Conservation (phyloP, 2,797 vertebrate species). For the Poeciliopsis presidionis region DNA sequence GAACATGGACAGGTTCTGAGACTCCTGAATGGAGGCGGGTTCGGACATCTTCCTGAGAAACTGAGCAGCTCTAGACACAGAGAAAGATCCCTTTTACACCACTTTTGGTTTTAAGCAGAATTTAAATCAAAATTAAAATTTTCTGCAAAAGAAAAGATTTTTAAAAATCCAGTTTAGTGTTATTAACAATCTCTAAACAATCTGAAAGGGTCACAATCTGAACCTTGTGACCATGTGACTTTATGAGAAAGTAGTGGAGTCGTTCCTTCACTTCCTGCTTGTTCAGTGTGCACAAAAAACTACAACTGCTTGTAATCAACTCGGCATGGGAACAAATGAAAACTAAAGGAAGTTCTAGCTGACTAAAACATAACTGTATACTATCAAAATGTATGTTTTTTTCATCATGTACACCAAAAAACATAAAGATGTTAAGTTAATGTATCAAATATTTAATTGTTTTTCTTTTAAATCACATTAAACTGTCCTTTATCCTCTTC, state of each 20-base stretch:
- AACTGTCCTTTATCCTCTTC: not conserved
- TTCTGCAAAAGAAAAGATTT: not conserved
- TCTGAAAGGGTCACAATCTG: not conserved
- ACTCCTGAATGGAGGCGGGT: slow-evolving; percentile 97
- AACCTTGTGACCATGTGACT: not conserved
- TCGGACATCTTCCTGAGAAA: slow-evolving; percentile 98
- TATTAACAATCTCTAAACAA: not conserved
- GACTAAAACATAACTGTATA: not conserved
- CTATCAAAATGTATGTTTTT: not conserved
- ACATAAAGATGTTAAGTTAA: not conserved
- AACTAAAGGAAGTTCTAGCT: not conserved
- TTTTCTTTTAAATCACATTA: not conserved
- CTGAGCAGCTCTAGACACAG: slow-evolving; percentile 89
- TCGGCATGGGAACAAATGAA: not conserved
- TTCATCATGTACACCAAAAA: not conserved
- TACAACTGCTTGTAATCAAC: not conserved
- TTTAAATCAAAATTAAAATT: not conserved
- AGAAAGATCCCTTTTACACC: not conserved
- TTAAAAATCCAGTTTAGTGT: not conserved
- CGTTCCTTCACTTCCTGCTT: not conserved
- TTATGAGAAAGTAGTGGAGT: not conserved
- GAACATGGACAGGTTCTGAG: slow-evolving; percentile 99
- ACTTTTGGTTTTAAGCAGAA: not conserved
- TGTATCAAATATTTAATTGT: not conserved
- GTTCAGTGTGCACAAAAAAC: not conserved